These are phyloP conservation scores for Sebastes steindachneri DNA, from an alignment of 2,797 vertebrate genomes.

Conservation along the genomic window DNA sequence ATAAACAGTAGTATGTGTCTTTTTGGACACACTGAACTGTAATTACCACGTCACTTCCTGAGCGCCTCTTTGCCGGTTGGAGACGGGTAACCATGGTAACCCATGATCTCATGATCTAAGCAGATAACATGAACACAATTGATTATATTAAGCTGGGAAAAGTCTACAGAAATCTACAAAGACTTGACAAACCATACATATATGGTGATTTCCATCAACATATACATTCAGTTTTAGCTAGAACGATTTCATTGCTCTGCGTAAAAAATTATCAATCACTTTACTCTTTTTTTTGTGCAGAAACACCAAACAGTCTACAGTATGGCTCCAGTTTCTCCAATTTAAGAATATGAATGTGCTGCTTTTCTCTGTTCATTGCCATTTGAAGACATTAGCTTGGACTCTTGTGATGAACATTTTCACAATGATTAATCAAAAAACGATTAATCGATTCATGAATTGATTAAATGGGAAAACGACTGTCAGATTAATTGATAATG, in stretches of 20 bases:
- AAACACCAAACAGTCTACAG: not conserved
- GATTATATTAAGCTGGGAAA: not conserved
- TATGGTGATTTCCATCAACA: not conserved
- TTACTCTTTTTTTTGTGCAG: not conserved
- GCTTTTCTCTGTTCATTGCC: not conserved
- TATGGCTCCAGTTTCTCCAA: too few relatives aligned
- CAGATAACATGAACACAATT: not conserved
- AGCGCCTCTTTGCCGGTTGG: too few relatives aligned
- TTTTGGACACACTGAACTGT: too few relatives aligned
- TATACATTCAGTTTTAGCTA: not conserved
- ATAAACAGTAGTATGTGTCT: too few relatives aligned
- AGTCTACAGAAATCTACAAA: not conserved
- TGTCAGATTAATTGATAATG: not conserved
- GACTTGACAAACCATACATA: not conserved
- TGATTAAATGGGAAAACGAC: too few relatives aligned
- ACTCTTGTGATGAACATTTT: not conserved
- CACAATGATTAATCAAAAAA: not conserved
- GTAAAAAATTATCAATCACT: fast-evolving
- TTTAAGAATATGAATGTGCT: not conserved
- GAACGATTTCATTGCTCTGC: not conserved
- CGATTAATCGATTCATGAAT: not conserved
- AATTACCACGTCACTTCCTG: too few relatives aligned
- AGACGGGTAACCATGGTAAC: too few relatives aligned
- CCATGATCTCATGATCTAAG: not conserved
- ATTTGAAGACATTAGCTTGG: not conserved